Conservation (phyloP, 2,888 invertebrate species). For the Magallana nippona region DNA sequence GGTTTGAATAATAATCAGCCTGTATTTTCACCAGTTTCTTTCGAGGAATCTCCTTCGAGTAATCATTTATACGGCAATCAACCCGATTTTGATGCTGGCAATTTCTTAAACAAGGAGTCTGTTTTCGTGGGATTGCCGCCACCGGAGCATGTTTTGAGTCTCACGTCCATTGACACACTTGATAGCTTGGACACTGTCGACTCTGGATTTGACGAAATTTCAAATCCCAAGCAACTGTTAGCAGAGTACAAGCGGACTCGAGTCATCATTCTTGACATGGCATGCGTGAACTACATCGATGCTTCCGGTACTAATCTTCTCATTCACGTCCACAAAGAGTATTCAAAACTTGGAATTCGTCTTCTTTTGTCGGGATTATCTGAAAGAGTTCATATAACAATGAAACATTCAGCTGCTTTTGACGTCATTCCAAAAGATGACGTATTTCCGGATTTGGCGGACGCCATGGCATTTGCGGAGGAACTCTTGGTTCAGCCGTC, state of each 20-base stretch:
- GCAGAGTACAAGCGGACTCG: slow-evolving; percentile 67
- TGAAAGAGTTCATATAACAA: slow-evolving; percentile 60
- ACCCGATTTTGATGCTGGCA: background rate
- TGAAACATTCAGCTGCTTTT: slow-evolving; percentile 66
- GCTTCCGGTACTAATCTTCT: slow-evolving; percentile 70
- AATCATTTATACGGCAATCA: background rate
- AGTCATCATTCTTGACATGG: slow-evolving; percentile 69
- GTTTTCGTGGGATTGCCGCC: background rate
- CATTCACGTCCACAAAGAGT: slow-evolving; percentile 67
- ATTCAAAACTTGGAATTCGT: slow-evolving; percentile 68
- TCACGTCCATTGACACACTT: slow-evolving; percentile 2
- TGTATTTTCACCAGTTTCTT: background rate
- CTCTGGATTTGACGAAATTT: slow-evolving; percentile 60
- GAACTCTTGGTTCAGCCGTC: slow-evolving; percentile 45
- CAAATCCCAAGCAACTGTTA: slow-evolving; percentile 64
- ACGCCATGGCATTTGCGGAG: slow-evolving; percentile 67
- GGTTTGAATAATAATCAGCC: background rate
- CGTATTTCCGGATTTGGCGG: slow-evolving; percentile 64
- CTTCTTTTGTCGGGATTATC: slow-evolving; percentile 67
- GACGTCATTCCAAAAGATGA: slow-evolving; percentile 64
- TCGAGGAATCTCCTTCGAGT: background rate
- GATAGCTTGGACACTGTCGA: slow-evolving; percentile 17
- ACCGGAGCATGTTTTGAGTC: background rate
- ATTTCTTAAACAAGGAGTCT: background rate
- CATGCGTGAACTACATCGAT: slow-evolving; percentile 70